Evolutionary conservation across 2,888 invertebrate species (phyloP).

Genomic region (Cephus runcator): DNA sequence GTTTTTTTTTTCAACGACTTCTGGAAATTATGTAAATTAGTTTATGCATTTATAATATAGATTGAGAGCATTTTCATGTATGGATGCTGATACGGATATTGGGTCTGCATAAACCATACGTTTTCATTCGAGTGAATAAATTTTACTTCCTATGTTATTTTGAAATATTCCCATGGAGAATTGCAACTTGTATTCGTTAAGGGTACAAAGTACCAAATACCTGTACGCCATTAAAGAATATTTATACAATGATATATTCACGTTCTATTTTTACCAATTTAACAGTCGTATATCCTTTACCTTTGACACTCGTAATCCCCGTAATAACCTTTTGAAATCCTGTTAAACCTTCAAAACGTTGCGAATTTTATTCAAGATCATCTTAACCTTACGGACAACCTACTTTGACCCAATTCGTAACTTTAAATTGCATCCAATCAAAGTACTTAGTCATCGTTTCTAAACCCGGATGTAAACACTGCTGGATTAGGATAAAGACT

Average conservation of each 20-base stretch:
- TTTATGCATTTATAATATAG: conserved; percentile 24
- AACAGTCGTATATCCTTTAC: not conserved
- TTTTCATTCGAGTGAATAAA: not conserved
- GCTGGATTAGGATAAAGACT: not conserved
- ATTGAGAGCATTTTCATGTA: not conserved
- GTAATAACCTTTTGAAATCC: not conserved
- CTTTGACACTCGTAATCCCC: not conserved
- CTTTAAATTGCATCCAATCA: not conserved
- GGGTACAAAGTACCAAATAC: not conserved
- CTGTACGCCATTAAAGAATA: not conserved
- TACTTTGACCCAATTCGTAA: not conserved
- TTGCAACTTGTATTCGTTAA: not conserved
- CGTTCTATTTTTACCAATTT: not conserved
- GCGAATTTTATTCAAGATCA: not conserved
- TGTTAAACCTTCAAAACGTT: not conserved
- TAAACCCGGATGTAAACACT: not conserved
- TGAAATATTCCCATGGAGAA: no score
- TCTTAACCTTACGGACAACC: not conserved
- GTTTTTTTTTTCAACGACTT: not conserved
- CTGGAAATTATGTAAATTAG: conserved; percentile 24
- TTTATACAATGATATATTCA: not conserved
- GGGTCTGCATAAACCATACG: not conserved
- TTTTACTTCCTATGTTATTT: not conserved
- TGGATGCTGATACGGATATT: not conserved
- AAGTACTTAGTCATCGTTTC: not conserved